These are phyloP conservation scores for Psittacula echo DNA, from an alignment of 2,797 vertebrate species.

Conservation along the genomic window DNA sequence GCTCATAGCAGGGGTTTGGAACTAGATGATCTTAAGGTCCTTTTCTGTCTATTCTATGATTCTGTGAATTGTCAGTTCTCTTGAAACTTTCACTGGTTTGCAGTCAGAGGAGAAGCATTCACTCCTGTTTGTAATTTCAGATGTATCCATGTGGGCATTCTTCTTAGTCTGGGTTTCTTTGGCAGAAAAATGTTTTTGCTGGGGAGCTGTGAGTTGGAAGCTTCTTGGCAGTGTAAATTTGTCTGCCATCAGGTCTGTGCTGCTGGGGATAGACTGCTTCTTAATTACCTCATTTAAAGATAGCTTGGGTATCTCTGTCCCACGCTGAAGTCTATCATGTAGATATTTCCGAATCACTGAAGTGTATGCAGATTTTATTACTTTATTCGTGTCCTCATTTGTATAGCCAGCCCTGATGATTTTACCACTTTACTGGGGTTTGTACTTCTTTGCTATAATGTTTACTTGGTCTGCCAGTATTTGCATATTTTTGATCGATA, in stretches of 20 bases:
- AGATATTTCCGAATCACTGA: background rate
- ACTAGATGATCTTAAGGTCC: background rate
- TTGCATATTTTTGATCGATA: background rate
- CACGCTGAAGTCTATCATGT: background rate
- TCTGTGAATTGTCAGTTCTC: background rate
- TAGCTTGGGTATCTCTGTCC: background rate
- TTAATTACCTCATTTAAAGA: constrained; percentile 16
- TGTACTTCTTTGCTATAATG: background rate
- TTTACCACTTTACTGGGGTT: background rate
- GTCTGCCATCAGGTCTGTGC: constrained; percentile 24
- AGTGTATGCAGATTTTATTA: background rate
- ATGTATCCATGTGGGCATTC: background rate
- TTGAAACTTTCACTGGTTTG: background rate
- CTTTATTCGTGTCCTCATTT: background rate
- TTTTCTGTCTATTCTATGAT: background rate
- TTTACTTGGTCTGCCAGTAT: background rate
- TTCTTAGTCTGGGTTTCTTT: background rate
- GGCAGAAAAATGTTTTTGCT: background rate
- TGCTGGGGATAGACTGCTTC: constrained; percentile 24
- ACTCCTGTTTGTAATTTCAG: background rate
- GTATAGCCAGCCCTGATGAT: background rate
- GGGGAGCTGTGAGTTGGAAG: background rate
- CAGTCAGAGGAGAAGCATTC: background rate
- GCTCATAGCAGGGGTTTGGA: background rate
- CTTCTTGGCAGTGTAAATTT: constrained; percentile 2